A percentile compares a stretch with the other conserved stretches of the same genome.
These are phyloP conservation scores for Nannoperca australis DNA, from an alignment of 2,797 vertebrate genomes.

Conservation along the genomic window DNA sequence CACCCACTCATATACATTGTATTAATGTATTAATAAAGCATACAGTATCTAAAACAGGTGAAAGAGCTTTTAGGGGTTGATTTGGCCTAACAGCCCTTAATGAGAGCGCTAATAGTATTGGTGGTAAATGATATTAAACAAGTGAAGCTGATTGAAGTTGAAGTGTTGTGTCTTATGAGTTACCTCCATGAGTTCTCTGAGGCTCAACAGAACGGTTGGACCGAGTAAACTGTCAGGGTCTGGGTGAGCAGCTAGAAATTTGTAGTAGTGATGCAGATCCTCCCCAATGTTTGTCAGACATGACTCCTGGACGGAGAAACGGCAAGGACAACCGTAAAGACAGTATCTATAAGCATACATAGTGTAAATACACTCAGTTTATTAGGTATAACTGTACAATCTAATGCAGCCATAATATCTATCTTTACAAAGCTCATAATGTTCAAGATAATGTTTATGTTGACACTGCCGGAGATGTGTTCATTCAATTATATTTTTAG, in stretches of 20 bases:
- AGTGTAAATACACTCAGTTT: too few relatives aligned
- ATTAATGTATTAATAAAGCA: not conserved
- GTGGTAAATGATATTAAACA: not conserved
- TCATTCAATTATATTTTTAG: too few relatives aligned
- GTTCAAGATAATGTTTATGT: not conserved
- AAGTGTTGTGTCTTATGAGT: not conserved
- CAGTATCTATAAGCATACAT: not conserved
- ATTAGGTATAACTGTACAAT: too few relatives aligned
- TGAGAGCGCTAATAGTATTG: not conserved
- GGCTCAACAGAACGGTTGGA: conserved; percentile 56
- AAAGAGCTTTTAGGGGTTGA: not conserved
- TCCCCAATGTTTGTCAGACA: conserved; percentile 75
- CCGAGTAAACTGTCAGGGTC: conserved; percentile 48
- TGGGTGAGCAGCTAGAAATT: conserved; percentile 55
- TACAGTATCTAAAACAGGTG: not conserved
- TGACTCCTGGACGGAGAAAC: conserved; percentile 57
- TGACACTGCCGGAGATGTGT: too few relatives aligned
- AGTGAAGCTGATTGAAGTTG: not conserved
- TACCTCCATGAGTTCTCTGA: conserved; percentile 79
- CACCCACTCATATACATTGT: not conserved
- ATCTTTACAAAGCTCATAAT: not conserved
- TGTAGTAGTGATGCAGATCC: conserved; percentile 78
- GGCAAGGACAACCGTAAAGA: not conserved
- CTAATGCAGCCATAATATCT: not conserved
- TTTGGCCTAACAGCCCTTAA: not conserved